These are phyloP conservation scores for Vesta saturnalis DNA, from an alignment of 2,888 invertebrate species.

Conservation along the genomic window DNA sequence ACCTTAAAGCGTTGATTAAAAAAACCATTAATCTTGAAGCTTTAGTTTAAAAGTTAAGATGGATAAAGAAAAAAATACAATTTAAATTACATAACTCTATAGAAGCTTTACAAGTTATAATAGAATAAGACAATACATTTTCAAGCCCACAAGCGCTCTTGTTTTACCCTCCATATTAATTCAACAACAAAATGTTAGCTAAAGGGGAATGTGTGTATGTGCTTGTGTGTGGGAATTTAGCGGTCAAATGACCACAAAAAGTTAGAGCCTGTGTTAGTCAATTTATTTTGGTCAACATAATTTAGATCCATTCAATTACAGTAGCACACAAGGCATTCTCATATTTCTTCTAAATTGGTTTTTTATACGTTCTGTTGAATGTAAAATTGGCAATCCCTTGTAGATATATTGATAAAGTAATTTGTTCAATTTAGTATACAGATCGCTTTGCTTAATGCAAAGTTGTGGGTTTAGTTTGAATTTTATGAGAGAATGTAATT, in stretches of 20 bases:
- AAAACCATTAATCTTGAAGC: too few relatives aligned
- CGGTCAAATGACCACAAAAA: constrained; percentile 26
- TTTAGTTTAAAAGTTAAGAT: too few relatives aligned
- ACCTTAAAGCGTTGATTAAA: too few relatives aligned
- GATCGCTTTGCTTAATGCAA: not conserved
- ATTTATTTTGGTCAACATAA: constrained; percentile 24
- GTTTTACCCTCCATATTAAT: constrained; percentile 24
- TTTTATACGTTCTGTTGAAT: constrained; percentile 10
- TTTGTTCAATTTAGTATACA: constrained; percentile 7
- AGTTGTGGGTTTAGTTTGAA: not conserved
- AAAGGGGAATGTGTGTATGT: constrained; percentile 6
- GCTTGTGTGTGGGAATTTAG: constrained; percentile 19
- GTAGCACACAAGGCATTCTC: constrained; percentile 6
- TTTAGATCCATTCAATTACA: constrained; percentile 20
- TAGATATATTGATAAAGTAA: constrained; percentile 6
- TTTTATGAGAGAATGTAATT: not conserved
- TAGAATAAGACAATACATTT: constrained; percentile 14
- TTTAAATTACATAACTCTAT: too few relatives aligned
- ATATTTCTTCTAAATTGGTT: constrained; percentile 16
- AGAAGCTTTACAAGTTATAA: too few relatives aligned
- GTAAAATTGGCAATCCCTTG: constrained; percentile 8
- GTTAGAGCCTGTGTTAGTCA: constrained; percentile 15
- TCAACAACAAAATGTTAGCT: constrained; percentile 15
- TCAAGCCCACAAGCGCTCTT: constrained; percentile 3
- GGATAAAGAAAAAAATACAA: too few relatives aligned